Evolutionary conservation across 2,797 vertebrate genomes (phyloP), one percentile per base, ranked within the genome.

Genomic region (Lagodon rhomboides): DNA sequence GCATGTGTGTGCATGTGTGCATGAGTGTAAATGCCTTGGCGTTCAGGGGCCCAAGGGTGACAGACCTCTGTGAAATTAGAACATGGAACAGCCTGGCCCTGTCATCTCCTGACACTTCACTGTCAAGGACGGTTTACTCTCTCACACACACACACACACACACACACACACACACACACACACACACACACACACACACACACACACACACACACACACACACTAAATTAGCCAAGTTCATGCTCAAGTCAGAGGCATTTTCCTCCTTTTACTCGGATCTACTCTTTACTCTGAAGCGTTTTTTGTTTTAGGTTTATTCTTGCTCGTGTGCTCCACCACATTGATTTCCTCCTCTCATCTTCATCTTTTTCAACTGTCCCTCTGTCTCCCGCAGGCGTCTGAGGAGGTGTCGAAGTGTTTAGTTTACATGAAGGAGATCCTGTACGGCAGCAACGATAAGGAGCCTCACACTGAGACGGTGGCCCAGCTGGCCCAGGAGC

Each of bases 341-440:
- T 64, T 17, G 44, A 22, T 11, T 5, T 68, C 15, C 27, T 44
- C 30, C 30, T 3, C 30, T 30, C 30, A 30, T 30, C 12, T 30
- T 23, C 18, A 1, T 1, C 41, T 55, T 3, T 53, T n/a, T 13
- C 12, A 3, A 0, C 63, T 41, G 22, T 23, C 12, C 22, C 56
- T 38, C 56, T 83, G 58, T 73, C 73, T 30, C 0, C 0, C 41
- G 6, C 89, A 99, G 98, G 98, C 98, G 22, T 98, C 97, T 0
- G 98, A 99, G 89, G 98, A 99, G 93, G 98, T 99, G 83, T 99
- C 98, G 0, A 99, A 99, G 93, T 97, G 97, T 83, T 93, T 99
- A 89, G 96, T 98, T 93, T 96, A 96, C 53, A 99, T 99, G 97
- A 99, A 99, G 88, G 98, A 99, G 95, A 98, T 99, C 83, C 94